These are phyloP conservation scores for Myripristis jacobus DNA, from an alignment of 2,797 vertebrate species.

Conservation along the genomic window DNA sequence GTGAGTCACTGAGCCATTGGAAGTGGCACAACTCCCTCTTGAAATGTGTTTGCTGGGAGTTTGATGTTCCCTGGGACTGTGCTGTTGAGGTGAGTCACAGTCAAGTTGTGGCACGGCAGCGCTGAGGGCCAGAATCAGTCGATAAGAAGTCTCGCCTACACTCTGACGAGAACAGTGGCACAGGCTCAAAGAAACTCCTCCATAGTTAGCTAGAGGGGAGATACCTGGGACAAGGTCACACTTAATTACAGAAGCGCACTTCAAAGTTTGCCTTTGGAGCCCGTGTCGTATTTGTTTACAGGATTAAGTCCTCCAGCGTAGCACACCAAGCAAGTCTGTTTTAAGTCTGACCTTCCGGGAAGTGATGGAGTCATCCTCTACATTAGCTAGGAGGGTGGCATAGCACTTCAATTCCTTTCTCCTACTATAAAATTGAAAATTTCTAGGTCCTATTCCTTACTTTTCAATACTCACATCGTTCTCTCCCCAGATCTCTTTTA, in stretches of 20 bases:
- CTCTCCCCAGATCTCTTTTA: slow-evolving; percentile 57
- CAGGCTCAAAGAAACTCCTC: slow-evolving; percentile 70
- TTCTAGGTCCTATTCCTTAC: slow-evolving; percentile 61
- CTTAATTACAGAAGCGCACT: slow-evolving; percentile 75
- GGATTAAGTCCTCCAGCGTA: slow-evolving; percentile 75
- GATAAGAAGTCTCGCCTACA: slow-evolving; percentile 62
- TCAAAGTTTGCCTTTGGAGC: slow-evolving; percentile 79
- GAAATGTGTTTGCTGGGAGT: slow-evolving; percentile 21
- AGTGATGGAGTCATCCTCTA: slow-evolving; percentile 65
- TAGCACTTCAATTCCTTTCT: slow-evolving; percentile 40
- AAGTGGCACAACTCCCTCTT: slow-evolving; percentile 15
- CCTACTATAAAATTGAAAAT: slow-evolving; percentile 64
- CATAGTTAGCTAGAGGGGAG: slow-evolving; percentile 55
- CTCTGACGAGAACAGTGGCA: slow-evolving; percentile 67
- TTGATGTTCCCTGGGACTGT: slow-evolving; percentile 46
- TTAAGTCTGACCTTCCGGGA: slow-evolving; percentile 71
- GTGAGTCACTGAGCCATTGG: slow-evolving; percentile 39
- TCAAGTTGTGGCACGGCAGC: slow-evolving; percentile 47
- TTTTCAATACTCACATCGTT: slow-evolving; percentile 57
- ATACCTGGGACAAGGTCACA: slow-evolving; percentile 78
- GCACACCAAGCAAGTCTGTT: slow-evolving; percentile 66
- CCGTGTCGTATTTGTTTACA: slow-evolving; percentile 78
- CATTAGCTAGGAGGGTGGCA: slow-evolving; percentile 67
- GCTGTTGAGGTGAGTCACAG: slow-evolving; percentile 68
- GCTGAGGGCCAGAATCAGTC: slow-evolving; percentile 64